phyloP scores from a whole-genome alignment of 1,140 invertebrate species.

The Notospermus geniculatus region DNA sequence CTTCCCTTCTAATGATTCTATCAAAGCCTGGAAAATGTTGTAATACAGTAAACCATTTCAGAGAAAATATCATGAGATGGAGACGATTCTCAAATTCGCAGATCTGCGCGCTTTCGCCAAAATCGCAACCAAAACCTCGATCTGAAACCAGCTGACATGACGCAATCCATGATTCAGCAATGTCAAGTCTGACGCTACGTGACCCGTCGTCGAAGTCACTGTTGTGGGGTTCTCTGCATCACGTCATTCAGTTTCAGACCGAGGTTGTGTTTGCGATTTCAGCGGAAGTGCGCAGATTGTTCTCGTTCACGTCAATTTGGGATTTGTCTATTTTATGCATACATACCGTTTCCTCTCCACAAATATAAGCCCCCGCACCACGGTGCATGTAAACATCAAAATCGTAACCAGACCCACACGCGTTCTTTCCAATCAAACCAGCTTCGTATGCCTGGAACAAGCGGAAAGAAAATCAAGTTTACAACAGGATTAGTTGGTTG shows the following conservation, averaged over 20 bases:
- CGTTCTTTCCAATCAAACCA: constrained; percentile 94
- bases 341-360: constrained; percentile 91
- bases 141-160: too few relatives aligned
- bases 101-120: too few relatives aligned
- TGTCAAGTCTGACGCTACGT: too few relatives aligned
- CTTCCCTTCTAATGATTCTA: constrained; percentile 98
- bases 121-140: too few relatives aligned
- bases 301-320: too few relatives aligned
- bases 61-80: background rate
- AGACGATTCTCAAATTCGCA: too few relatives aligned
- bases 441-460: constrained; percentile 82
- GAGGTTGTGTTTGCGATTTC: too few relatives aligned
- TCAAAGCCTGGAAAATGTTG: constrained; percentile 68
- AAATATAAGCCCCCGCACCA: constrained; percentile 98
- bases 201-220: too few relatives aligned
- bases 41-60: background rate
- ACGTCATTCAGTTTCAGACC: too few relatives aligned
- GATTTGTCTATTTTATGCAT: too few relatives aligned
- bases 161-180: background rate
- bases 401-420: constrained; percentile 95
- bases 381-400: constrained; percentile 98
- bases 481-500: background rate
- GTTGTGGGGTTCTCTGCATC: too few relatives aligned
- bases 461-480: constrained; percentile 5
- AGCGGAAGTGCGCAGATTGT: too few relatives aligned